Base-by-base conservation (phyloP, 2,888 invertebrate genomes). In the Pardosa pseudoannulata region DNA sequence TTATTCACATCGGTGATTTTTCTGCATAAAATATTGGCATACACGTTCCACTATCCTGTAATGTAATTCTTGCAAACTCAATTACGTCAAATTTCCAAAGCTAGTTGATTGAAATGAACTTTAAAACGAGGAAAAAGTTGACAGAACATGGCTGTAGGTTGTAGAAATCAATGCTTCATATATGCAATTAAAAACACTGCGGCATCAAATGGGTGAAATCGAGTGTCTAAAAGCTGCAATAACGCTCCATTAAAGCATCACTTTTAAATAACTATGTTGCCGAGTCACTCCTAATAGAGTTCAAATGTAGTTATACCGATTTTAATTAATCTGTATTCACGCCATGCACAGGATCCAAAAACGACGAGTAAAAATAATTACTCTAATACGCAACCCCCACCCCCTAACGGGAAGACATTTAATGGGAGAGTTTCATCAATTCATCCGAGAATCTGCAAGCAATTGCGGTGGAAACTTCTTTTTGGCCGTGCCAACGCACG, bases 371-470 rank as follows among this genome's bases (percentile, higher is more conserved):
- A 56, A 56, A 56, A 56, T 56, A 56, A 56, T 56, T 56, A 56
- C 56, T 23, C 23, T 56, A 56, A 23, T 23, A 23, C 56, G 23
- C 3, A 19, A 1, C 13, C 56, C 56, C 56, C 7, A 2, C 46
- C 46, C 46, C 23, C 36, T 31, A 5, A 68, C 16, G 27, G 29
- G 31, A 65, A 65, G 65, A 29, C 31, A 29, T 31, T 27, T 41
- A 70, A 39, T 70, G 70, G 39, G 39, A n/a, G 28, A 70, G 23
- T 70, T 70, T 39, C 36, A 41, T 36, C 41, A 28, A 70, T 70
- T 70, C 70, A 70, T 41, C 27, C 39, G 39, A 65, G 19, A 31
- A 65, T 56, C 28, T 70, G 70, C 27, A 70, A 70, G 39, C 70
- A 41, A 16, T 41, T 70, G 39, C 23, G 41, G 70, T 70, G 70